Evolutionary conservation across 2,113 vertebrate genomes (phyloP).

Genomic region (Halichoerus grypus): DNA sequence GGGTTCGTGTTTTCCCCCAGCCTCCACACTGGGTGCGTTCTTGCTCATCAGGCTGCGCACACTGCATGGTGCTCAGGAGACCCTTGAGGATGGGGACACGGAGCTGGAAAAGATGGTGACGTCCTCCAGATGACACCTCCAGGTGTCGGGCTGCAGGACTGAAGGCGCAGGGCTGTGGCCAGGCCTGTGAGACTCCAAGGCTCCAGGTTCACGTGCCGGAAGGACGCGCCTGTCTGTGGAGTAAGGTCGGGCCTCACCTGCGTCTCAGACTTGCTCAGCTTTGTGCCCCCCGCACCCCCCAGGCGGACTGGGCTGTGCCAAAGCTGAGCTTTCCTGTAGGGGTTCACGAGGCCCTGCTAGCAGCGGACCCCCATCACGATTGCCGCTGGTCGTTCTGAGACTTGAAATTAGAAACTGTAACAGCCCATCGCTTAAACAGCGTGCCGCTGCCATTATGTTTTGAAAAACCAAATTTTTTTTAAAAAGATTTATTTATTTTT

Average conservation of each 20-base stretch:
- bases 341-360: fast-evolving
- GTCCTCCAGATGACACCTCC: neutral
- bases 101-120: neutral
- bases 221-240: too few relatives aligned
- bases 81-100: too few relatives aligned
- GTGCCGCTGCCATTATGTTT: neutral
- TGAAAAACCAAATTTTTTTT: neutral
- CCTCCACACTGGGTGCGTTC: fast-evolving
- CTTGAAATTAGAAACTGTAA: neutral
- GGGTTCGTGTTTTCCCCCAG: too few relatives aligned
- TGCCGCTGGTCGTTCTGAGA: neutral
- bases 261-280: fast-evolving
- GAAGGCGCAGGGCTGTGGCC: too few relatives aligned
- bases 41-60: neutral
- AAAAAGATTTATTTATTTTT: neutral
- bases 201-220: neutral
- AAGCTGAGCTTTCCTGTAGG: neutral
- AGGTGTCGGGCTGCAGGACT: neutral
- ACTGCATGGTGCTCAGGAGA: fast-evolving
- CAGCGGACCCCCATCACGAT: neutral
- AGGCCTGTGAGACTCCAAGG: too few relatives aligned
- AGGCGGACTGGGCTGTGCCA: fast-evolving
- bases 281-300: fast-evolving
- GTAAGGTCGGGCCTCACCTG: fast-evolving
- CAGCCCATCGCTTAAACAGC: neutral